Conservation (phyloP, 2,113 vertebrate species). For the Tachysurus vachellii region DNA sequence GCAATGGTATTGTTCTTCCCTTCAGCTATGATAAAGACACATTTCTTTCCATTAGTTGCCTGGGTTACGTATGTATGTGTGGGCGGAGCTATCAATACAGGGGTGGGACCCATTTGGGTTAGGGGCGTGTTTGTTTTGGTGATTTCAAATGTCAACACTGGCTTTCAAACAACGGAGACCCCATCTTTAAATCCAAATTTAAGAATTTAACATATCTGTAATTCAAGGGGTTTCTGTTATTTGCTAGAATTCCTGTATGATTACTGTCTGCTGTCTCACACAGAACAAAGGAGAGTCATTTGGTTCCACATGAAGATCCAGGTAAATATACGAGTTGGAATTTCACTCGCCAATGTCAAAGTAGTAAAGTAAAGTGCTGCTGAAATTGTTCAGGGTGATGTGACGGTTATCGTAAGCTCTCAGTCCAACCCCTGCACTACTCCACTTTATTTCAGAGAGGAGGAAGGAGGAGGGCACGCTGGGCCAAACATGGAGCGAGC, state of each 20-base stretch:
- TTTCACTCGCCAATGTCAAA: neutral
- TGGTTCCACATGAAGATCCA: neutral
- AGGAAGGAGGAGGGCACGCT: neutral
- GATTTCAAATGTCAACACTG: no score
- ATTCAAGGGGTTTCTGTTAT: neutral
- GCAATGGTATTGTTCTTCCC: no score
- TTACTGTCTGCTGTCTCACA: neutral
- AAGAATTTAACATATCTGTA: neutral
- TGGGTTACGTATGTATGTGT: no score
- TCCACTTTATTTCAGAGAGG: constrained; percentile 3
- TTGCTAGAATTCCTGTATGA: neutral
- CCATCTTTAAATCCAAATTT: neutral
- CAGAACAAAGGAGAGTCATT: neutral
- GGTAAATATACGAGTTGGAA: no score
- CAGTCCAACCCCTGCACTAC: neutral
- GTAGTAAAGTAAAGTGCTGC: neutral
- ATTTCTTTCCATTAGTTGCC: no score
- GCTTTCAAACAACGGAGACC: no score
- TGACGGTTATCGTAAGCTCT: constrained; percentile 38
- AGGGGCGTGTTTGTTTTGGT: no score
- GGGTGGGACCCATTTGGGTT: no score
- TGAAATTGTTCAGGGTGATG: constrained; percentile 23
- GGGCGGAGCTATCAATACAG: no score
- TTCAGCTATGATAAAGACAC: no score
- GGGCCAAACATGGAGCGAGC: constrained; percentile 45